Percentiles rank a stretch among this genome's conserved stretches.
These are phyloP conservation scores for Forbesichthys papilliferus DNA, from an alignment of 2,113 vertebrate species.

Conservation along the genomic window DNA sequence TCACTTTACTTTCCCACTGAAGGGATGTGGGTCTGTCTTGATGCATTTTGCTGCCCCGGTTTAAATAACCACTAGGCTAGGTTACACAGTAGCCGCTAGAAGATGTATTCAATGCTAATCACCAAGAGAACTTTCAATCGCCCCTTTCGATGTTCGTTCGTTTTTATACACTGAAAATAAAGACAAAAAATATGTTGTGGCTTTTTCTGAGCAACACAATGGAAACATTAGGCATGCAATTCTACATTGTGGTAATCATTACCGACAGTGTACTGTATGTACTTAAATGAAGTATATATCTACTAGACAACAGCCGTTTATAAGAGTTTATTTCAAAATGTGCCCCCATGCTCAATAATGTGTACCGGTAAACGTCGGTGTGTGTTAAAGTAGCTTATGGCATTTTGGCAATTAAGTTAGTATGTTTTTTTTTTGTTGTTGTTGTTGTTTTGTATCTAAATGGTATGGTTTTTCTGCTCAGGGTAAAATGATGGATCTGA, in stretches of 20 bases:
- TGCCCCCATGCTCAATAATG: neutral
- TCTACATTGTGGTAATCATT: neutral
- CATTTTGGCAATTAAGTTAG: neutral
- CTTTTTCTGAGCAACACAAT: conserved; percentile 9
- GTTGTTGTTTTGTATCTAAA: conserved; percentile 5
- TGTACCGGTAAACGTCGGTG: neutral
- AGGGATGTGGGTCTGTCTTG: neutral
- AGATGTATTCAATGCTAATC: conserved; percentile 15
- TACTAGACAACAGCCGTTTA: neutral
- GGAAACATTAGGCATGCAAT: conserved; percentile 17
- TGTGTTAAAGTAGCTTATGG: neutral
- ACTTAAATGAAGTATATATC: neutral
- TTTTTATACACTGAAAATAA: conserved; percentile 7
- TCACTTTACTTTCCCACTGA: neutral
- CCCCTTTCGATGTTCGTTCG: neutral
- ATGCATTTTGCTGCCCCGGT: too few relatives aligned
- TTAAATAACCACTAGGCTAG: neutral
- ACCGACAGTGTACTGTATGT: neutral
- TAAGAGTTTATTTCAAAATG: neutral
- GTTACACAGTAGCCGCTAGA: conserved; percentile 9
- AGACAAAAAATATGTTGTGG: neutral
- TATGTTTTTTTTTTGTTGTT: conserved; percentile 3
- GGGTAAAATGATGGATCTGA: conserved; percentile 12
- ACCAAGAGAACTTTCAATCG: conserved; percentile 1
- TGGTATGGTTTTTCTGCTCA: conserved; percentile 9